phyloP scores from a whole-genome alignment of 2,113 vertebrate species.

The Motacilla alba region DNA sequence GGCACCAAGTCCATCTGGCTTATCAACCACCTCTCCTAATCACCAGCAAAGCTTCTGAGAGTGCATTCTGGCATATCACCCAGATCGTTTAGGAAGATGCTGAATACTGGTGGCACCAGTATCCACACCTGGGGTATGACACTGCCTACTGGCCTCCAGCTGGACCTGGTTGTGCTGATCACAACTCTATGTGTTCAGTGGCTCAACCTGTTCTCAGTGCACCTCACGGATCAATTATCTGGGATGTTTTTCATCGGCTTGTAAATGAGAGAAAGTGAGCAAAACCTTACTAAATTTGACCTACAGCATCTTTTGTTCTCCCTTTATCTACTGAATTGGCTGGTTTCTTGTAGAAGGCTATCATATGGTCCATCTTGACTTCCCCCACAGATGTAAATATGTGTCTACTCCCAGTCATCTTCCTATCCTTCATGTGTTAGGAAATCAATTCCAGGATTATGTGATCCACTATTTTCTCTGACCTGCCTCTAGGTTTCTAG shows the following conservation, averaged over 20 bases:
- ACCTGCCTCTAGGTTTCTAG: background rate
- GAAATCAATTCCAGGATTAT: background rate
- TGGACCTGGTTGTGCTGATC: background rate
- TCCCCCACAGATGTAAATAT: background rate
- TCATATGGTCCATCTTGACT: background rate
- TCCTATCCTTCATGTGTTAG: background rate
- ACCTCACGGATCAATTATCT: background rate
- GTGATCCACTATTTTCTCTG: background rate
- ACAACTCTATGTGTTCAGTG: background rate
- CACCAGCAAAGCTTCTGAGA: background rate
- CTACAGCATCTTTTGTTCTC: background rate
- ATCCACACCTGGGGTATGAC: no score
- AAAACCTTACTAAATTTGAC: background rate
- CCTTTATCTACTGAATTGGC: background rate
- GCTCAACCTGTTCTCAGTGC: background rate
- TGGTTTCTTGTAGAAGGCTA: background rate
- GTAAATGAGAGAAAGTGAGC: background rate
- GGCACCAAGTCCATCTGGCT: background rate
- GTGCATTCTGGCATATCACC: background rate
- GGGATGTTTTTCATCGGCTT: background rate
- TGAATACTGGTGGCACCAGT: background rate
- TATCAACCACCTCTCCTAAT: background rate
- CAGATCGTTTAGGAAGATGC: background rate
- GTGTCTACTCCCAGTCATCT: background rate
- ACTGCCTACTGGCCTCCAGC: background rate